A percentile compares a stretch with the other conserved stretches of the same genome.
Conservation (phyloP, 2,888 invertebrate species). For the Mesopsocus fuscifrons region DNA sequence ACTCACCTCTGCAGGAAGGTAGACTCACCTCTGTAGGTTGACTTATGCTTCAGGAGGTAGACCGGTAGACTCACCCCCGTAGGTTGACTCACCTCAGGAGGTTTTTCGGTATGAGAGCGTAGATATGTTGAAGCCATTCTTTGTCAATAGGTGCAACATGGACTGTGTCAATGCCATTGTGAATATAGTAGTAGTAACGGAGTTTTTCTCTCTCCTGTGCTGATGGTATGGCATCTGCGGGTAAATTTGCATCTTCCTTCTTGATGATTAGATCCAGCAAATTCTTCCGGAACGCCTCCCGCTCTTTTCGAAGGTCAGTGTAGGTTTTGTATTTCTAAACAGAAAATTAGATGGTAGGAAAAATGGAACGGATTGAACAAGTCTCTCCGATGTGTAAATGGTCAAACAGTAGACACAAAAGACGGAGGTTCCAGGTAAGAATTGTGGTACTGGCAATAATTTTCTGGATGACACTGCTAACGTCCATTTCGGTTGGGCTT, state of each 20-base stretch:
- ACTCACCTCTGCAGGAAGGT: too few species aligned
- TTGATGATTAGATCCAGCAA: constrained; percentile 53
- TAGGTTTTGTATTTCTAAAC: constrained; percentile 31
- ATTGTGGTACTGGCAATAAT: too few species aligned
- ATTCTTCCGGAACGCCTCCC: constrained; percentile 65
- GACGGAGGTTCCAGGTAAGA: too few species aligned
- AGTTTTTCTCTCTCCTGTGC: constrained; percentile 46
- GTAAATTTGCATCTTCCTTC: constrained; percentile 17
- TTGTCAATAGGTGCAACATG: constrained; percentile 71
- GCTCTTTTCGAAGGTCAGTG: constrained; percentile 45
- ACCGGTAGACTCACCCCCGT: too few species aligned
- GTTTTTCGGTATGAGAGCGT: constrained; percentile 39
- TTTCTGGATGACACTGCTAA: too few species aligned
- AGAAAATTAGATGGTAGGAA: too few species aligned
- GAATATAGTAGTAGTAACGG: constrained; percentile 78
- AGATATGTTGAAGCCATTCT: constrained; percentile 46
- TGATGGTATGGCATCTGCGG: constrained; percentile 30
- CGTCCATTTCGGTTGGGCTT: too few species aligned
- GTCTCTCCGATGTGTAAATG: too few species aligned
- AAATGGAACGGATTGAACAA: too few species aligned
- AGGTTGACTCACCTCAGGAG: constrained; percentile 16
- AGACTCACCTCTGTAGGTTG: too few species aligned
- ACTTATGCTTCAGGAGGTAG: too few species aligned
- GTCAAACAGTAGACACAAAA: background rate
- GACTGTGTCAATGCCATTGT: constrained; percentile 76